Evolutionary conservation across 2,888 invertebrate genomes (phyloP).

Genomic region (Zygothrica quintamaculata): DNA sequence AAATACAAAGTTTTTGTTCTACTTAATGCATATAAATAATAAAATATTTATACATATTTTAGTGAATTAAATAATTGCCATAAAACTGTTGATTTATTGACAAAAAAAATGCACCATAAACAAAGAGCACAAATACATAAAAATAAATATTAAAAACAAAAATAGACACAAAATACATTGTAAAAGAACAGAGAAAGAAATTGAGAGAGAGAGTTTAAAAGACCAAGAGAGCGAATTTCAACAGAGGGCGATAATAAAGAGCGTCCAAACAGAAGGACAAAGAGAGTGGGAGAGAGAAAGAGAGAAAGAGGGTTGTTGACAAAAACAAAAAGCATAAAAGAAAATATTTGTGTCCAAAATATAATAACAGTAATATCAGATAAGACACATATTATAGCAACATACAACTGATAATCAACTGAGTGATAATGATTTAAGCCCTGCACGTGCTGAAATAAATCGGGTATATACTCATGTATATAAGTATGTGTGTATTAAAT

Average conservation of each 20-base stretch:
- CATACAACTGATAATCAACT: slow-evolving; percentile 18
- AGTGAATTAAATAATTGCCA: slow-evolving; percentile 5
- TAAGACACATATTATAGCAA: slow-evolving; percentile 18
- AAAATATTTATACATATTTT: too few relatives aligned
- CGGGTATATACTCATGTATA: background rate
- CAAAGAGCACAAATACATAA: slow-evolving; percentile 2
- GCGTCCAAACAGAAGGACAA: background rate
- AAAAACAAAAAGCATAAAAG: too few relatives aligned
- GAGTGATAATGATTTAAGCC: slow-evolving; percentile 13
- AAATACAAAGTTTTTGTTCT: too few relatives aligned
- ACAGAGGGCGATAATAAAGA: slow-evolving; percentile 8
- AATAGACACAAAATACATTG: slow-evolving; percentile 23
- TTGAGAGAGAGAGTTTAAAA: background rate
- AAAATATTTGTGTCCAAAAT: slow-evolving; percentile 65
- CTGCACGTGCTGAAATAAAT: slow-evolving; percentile 29
- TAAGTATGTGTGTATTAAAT: slow-evolving; percentile 1
- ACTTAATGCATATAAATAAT: too few relatives aligned
- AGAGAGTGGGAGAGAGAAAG: slow-evolving; percentile 25
- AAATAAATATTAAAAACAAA: slow-evolving; percentile 3
- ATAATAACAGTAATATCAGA: slow-evolving; percentile 16
- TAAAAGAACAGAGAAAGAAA: slow-evolving; percentile 2
- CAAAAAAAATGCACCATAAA: background rate
- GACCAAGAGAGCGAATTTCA: slow-evolving; percentile 8
- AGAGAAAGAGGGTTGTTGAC: slow-evolving; percentile 26
- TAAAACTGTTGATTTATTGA: background rate